A percentile compares a stretch with the other conserved stretches of the same genome.
Conservation (phyloP, 2,113 vertebrate genomes). For the Ifrita kowaldi region DNA sequence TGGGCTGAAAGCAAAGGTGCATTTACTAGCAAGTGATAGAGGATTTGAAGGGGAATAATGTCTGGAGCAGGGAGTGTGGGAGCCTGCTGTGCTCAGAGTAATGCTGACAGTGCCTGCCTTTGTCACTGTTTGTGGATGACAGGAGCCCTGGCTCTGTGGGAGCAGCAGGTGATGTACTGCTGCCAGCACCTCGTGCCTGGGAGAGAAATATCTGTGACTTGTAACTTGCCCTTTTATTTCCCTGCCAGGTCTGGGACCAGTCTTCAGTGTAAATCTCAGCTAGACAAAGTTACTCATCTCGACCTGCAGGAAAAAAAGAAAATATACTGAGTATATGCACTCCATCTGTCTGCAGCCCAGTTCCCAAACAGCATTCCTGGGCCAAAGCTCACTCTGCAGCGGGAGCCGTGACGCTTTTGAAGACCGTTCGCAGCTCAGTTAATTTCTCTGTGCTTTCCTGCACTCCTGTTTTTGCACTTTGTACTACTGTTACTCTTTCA, state of each 20-base stretch:
- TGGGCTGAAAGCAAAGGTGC: background rate
- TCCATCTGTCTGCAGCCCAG: conserved; percentile 28
- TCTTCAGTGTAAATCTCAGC: conserved; percentile 89
- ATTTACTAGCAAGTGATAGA: background rate
- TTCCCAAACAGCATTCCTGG: background rate
- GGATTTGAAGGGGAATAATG: background rate
- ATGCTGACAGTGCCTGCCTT: background rate
- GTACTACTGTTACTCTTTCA: conserved; percentile 70
- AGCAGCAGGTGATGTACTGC: background rate
- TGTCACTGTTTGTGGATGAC: background rate
- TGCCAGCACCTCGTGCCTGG: background rate
- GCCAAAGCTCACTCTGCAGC: background rate
- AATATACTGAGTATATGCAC: conserved; percentile 54
- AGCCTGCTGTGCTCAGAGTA: background rate
- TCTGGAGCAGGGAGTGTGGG: background rate
- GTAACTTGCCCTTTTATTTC: background rate
- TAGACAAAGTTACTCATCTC: conserved; percentile 55
- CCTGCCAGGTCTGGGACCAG: conserved; percentile 84
- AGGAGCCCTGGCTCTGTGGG: background rate
- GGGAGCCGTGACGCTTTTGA: background rate
- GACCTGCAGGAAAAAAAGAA: conserved; percentile 72
- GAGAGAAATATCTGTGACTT: background rate
- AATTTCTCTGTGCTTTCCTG: conserved; percentile 65
- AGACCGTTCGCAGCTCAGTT: conserved; percentile 51
- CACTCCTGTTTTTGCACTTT: conserved; percentile 72